Conservation (phyloP, 1,140 invertebrate genomes). For the Danaus melanippus region DNA sequence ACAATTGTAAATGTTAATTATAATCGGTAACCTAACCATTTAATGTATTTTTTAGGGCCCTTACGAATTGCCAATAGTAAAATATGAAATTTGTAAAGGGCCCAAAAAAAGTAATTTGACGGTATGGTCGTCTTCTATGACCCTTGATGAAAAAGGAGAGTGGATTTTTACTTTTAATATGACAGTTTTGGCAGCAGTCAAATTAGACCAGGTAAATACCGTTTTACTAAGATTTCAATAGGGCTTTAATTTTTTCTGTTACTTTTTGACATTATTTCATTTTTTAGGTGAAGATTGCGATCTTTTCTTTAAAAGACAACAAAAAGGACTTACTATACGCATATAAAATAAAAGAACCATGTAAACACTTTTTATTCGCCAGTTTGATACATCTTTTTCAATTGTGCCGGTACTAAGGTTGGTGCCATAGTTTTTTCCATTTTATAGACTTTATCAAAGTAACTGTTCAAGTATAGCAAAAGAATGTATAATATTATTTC, state of each 20-base stretch:
- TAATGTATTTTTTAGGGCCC: slow-evolving; percentile 8
- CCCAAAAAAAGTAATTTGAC: slow-evolving; percentile 16
- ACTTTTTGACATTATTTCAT: slow-evolving; percentile 1
- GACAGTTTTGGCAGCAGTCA: slow-evolving; percentile 4
- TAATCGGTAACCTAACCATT: too few species aligned
- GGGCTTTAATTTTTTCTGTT: background rate
- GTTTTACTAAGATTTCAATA: background rate
- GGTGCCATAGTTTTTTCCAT: slow-evolving; percentile 5
- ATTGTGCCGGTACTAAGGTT: slow-evolving; percentile 33
- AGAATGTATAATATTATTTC: background rate
- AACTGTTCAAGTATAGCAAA: too few species aligned
- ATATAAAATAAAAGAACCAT: slow-evolving; percentile 36
- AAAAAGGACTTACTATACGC: slow-evolving; percentile 27
- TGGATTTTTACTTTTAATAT: slow-evolving; percentile 7
- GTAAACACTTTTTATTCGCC: slow-evolving; percentile 29
- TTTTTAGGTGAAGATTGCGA: slow-evolving; percentile 29
- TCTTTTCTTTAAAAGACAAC: slow-evolving; percentile 25
- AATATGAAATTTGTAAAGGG: slow-evolving; percentile 17
- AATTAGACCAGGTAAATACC: slow-evolving; percentile 15
- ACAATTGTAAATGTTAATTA: too few species aligned
- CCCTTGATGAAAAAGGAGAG: slow-evolving; percentile 1
- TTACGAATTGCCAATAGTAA: slow-evolving; percentile 5
- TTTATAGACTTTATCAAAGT: background rate
- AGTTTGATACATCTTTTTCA: slow-evolving; percentile 17
- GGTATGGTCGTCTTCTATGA: background rate